A percentile compares a stretch with the other conserved stretches of the same genome.
phyloP scores from a whole-genome alignment of 2,797 vertebrate genomes.

The Rhodeus uyekii region DNA sequence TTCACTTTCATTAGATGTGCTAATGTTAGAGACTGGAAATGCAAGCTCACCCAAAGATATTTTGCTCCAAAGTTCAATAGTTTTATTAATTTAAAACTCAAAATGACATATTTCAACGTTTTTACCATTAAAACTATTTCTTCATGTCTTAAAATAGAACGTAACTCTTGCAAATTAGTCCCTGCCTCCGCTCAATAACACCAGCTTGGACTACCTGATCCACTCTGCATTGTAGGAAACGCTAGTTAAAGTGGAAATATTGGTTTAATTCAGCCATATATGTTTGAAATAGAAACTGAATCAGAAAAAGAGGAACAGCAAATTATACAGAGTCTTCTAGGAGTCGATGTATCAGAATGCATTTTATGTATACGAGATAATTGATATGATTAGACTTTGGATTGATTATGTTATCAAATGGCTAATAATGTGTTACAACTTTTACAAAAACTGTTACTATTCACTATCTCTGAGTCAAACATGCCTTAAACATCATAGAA shows the following conservation, averaged over 20 bases:
- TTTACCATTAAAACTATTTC: not conserved
- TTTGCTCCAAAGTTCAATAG: too few relatives aligned
- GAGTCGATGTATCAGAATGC: not conserved
- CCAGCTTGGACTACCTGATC: not conserved
- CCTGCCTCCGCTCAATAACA: not conserved
- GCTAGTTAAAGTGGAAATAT: not conserved
- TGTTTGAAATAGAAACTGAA: not conserved
- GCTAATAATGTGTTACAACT: not conserved
- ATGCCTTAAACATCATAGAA: not conserved
- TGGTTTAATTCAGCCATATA: not conserved
- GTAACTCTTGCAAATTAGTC: not conserved
- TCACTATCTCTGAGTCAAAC: not conserved
- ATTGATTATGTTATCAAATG: not conserved
- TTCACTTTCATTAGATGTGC: too few relatives aligned
- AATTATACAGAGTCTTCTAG: not conserved
- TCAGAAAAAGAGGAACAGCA: not conserved
- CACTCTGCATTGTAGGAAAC: not conserved
- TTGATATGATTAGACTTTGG: too few relatives aligned
- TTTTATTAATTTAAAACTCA: not conserved
- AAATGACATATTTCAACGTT: not conserved
- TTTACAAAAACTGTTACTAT: not conserved
- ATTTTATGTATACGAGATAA: not conserved
- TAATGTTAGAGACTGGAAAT: too few relatives aligned
- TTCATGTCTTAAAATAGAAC: not conserved
- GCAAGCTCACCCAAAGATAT: too few relatives aligned